Base-by-base conservation (phyloP, 1,140 invertebrate genomes). In the Caenorhabditis latens region DNA sequence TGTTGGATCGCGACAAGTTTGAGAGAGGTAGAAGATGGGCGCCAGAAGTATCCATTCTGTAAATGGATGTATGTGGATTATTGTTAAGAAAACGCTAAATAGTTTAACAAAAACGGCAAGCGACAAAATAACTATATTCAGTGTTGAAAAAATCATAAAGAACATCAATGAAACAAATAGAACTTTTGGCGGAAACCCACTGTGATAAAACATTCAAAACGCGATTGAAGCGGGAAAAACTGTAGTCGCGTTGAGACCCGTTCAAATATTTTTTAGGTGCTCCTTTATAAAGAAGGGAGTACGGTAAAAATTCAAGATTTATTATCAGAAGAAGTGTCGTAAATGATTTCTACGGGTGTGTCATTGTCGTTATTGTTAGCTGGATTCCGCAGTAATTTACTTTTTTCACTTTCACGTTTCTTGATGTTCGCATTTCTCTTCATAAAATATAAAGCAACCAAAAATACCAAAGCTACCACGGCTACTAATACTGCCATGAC, bases 381-480 rank as follows among this genome's bases (percentile, higher is more conserved):
- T 5, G 71, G 71, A 79, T 79, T 79, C 14, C 71, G 19, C 46
- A 79, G 24, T 21, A 79, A 24, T 13, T 79, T 79, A n/a, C 71
- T 79, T 11, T 79, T 79, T 24, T 79, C 71, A 50, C 21, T 79
- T 53, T 48, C 71, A 24, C 71, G 6, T 79, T 79, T 79, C 40
- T 53, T 79, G 40, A 32, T 50, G 11, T 79, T 43, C 4, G 46
- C 71, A 24, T 79, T 50, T 79, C 46, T n/a, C 53, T 42, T 42
- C 4, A 79, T 79, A 32, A 79, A 79, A 42, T 21, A 79, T n/a
- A 79, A 24, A 79, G 42, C 71, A 6, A 79, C 71, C 21, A 79
- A n/a, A 50, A 43, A 24, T 24, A 50, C 71, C 19, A 79, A n/a
- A 43, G 71, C 71, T 4, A 79, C 16, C 5, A 79, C n/a, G 13